These are phyloP conservation scores for Operophtera brumata DNA, from an alignment of 2,888 invertebrate species.

Conservation along the genomic window DNA sequence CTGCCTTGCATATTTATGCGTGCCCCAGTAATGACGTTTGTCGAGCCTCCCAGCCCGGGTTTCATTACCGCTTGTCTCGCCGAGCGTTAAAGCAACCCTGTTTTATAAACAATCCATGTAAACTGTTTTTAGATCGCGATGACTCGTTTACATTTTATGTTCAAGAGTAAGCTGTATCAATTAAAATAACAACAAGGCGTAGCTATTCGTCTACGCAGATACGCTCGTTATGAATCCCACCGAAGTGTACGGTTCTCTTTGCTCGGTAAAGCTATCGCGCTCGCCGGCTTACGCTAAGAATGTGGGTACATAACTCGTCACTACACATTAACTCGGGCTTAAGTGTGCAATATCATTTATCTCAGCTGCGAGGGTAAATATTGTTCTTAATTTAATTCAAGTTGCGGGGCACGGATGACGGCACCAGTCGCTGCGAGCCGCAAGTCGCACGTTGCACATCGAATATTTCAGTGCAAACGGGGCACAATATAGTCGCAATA, in stretches of 20 bases:
- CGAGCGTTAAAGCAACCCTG: slow-evolving; percentile 55
- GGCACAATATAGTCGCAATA: slow-evolving; percentile 71
- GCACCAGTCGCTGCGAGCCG: slow-evolving; percentile 53
- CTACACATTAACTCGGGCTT: slow-evolving; percentile 68
- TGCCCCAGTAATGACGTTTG: slow-evolving; percentile 78
- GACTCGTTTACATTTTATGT: slow-evolving; percentile 62
- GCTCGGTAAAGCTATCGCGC: slow-evolving; percentile 38
- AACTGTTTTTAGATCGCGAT: slow-evolving; percentile 65
- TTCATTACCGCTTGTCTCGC: slow-evolving; percentile 69
- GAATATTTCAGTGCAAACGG: slow-evolving; percentile 74
- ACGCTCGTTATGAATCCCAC: slow-evolving; percentile 50
- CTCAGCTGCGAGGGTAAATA: slow-evolving; percentile 73
- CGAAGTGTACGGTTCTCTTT: slow-evolving; percentile 46
- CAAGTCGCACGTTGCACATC: slow-evolving; percentile 72
- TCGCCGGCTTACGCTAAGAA: slow-evolving; percentile 63
- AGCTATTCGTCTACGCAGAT: slow-evolving; percentile 50
- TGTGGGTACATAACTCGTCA: slow-evolving; percentile 70
- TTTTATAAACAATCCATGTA: slow-evolving; percentile 71
- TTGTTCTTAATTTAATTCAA: slow-evolving; percentile 80
- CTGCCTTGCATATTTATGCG: slow-evolving; percentile 81
- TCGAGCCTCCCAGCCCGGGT: slow-evolving; percentile 63
- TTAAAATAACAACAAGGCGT: slow-evolving; percentile 53
- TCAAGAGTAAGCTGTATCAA: slow-evolving; percentile 56
- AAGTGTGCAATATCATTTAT: slow-evolving; percentile 76
- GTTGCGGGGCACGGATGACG: slow-evolving; percentile 65